These are phyloP conservation scores for Distichodus sexfasciatus DNA, from an alignment of 2,797 vertebrate genomes.

Conservation along the genomic window DNA sequence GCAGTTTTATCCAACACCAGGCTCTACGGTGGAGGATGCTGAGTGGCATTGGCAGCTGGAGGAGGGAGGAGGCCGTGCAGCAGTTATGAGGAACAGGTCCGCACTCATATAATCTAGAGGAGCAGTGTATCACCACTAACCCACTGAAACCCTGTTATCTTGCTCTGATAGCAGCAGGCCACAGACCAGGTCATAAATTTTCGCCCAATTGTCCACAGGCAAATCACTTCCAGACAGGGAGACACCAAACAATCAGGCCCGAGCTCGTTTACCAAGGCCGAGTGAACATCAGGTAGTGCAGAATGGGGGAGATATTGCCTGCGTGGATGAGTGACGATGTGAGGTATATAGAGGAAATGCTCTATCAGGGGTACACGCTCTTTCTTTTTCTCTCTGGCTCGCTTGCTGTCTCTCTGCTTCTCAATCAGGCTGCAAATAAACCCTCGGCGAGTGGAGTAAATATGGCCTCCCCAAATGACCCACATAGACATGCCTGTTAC, in stretches of 20 bases:
- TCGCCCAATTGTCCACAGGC: constrained; percentile 10
- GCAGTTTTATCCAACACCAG: background rate
- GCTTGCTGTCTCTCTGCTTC: background rate
- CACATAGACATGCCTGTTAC: background rate
- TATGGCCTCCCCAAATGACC: background rate
- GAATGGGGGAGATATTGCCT: background rate
- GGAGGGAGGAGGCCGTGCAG: background rate
- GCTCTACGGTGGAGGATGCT: background rate
- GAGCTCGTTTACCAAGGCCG: background rate
- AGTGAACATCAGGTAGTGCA: background rate
- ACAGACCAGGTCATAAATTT: constrained; percentile 1
- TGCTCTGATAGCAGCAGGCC: background rate
- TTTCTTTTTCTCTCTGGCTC: background rate
- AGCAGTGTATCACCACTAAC: background rate
- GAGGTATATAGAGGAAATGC: background rate
- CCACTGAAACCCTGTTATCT: constrained; percentile 17
- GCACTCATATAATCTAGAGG: background rate
- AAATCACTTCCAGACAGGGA: constrained; percentile 13
- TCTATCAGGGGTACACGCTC: background rate
- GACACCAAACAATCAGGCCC: constrained; percentile 8
- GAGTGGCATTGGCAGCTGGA: background rate
- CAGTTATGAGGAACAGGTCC: constrained; percentile 16
- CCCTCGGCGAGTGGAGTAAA: background rate
- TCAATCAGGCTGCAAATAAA: background rate
- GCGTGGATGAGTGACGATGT: constrained; percentile 15